A percentile compares a stretch with the other conserved stretches of the same genome.
Conservation (phyloP, 2,113 vertebrate genomes). For the Oreotrochilus melanogaster region DNA sequence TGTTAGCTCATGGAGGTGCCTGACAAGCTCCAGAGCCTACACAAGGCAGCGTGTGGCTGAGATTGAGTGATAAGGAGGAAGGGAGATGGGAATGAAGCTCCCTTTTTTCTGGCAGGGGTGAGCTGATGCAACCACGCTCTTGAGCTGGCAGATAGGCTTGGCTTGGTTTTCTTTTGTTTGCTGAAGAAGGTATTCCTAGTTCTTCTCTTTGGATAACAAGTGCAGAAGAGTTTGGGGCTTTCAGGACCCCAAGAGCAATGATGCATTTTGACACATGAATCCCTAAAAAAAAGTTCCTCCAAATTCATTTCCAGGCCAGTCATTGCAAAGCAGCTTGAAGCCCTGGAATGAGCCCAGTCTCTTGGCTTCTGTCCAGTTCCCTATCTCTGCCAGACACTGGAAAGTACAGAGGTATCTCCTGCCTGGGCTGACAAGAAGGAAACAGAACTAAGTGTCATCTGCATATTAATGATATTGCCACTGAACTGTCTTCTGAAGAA, state of each 20-base stretch:
- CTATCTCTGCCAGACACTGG: conserved; percentile 38
- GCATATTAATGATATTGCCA: conserved; percentile 40
- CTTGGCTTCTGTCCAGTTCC: conserved; percentile 28
- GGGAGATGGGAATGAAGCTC: not conserved
- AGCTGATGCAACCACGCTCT: not conserved
- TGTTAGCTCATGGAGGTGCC: not conserved
- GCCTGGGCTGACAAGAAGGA: conserved; percentile 23
- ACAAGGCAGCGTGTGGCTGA: rapidly evolving
- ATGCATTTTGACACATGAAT: conserved; percentile 33
- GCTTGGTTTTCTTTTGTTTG: not conserved
- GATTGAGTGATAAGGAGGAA: not conserved
- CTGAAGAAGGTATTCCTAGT: not conserved
- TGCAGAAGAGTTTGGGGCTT: not conserved
- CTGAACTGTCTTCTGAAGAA: not conserved
- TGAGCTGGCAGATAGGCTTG: not conserved
- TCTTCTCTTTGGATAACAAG: not conserved
- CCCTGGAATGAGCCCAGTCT: not conserved
- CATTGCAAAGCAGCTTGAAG: not conserved
- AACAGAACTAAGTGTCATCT: conserved; percentile 13
- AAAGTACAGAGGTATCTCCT: conserved; percentile 44
- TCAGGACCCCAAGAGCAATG: not conserved
- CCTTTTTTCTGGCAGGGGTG: not conserved
- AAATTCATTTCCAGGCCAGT: conserved; percentile 26
- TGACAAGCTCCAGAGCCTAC: not conserved
- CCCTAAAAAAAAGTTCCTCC: conserved; percentile 33